Base-by-base conservation (phyloP, 2,797 vertebrate genomes). In the Aplochiton taeniatus region DNA sequence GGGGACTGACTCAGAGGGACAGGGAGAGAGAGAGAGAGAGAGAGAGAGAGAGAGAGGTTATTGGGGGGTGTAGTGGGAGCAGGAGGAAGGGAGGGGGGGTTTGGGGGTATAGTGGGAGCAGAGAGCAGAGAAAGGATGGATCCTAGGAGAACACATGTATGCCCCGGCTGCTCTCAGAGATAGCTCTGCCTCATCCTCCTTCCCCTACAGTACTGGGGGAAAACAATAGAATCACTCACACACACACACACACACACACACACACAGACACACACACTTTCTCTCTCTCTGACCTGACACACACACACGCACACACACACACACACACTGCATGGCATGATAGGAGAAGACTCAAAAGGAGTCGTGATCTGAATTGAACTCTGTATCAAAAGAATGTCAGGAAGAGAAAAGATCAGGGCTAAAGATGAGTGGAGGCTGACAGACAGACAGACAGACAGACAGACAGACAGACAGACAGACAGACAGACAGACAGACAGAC, bases 361-460 rank as follows among this genome's bases (percentile, higher is more conserved):
- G 31, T 2, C 31, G 31, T 31, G 31, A 31, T 31, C 31, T 31
- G 31, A 31, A 31, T 31, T 31, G 2, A 31, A 31, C 31, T 31
- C 31, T 31, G 31, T 31, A 31, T 31, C 31, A 31, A 31, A 31
- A 31, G 31, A 31, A 3, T 31, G 31, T 3, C 31, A 31, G 31
- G 31, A 31, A 31, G 6, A 31, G 6, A 31, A 2, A 6, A 31
- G 31, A 31, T 31, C 31, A 31, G 31, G 2, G 31, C 31, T 31
- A 31, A 31, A 31, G 31, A 31, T 2, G 31, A 31, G 31, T 3
- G 31, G 31, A 31, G 53, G 53, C 16, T 20, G 14, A 66, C 19
- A 44, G 20, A 18, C 18, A 64, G 51, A 55, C 11, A 54, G 52
- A n/a, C n/a, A n/a, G n/a, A n/a, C n/a, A n/a, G n/a, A n/a, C n/a